Conservation (phyloP, 2,888 invertebrate genomes). For the Epicampocera succincta region DNA sequence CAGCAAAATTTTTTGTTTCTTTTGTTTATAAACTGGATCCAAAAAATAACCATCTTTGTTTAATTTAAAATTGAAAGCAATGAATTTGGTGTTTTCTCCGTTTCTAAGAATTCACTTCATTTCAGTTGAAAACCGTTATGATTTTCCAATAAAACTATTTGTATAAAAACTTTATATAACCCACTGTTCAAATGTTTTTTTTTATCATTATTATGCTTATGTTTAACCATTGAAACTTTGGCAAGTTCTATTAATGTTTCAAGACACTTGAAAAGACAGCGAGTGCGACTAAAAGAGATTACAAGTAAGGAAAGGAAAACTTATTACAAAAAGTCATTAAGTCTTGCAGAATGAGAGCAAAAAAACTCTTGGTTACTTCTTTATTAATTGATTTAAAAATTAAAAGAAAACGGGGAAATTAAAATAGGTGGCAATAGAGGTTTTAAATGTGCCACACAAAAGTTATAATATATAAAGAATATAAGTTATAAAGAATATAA, state of each 20-base stretch:
- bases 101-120: too few relatives aligned
- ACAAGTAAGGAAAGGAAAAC: conserved; percentile 75
- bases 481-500: too few relatives aligned
- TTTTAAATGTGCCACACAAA: neutral
- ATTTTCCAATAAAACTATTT: too few relatives aligned
- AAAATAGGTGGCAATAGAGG: neutral
- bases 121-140: too few relatives aligned
- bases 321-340: conserved; percentile 81
- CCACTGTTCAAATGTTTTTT: conserved; percentile 70
- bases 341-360: conserved; percentile 76
- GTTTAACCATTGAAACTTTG: conserved; percentile 77
- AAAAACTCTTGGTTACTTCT: conserved; percentile 41
- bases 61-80: too few relatives aligned
- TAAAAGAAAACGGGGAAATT: neutral
- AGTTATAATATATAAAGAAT: neutral
- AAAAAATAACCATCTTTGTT: too few relatives aligned
- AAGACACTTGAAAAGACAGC: conserved; percentile 46
- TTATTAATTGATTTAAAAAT: conserved; percentile 54
- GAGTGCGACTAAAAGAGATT: conserved; percentile 53
- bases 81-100: too few relatives aligned
- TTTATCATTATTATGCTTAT: conserved; percentile 66
- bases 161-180: neutral
- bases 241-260: conserved; percentile 74
- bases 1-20: too few relatives aligned
- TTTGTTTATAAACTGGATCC: too few relatives aligned